Evolutionary conservation across 2,797 vertebrate genomes (phyloP).

Genomic region (Coendou prehensilis): DNA sequence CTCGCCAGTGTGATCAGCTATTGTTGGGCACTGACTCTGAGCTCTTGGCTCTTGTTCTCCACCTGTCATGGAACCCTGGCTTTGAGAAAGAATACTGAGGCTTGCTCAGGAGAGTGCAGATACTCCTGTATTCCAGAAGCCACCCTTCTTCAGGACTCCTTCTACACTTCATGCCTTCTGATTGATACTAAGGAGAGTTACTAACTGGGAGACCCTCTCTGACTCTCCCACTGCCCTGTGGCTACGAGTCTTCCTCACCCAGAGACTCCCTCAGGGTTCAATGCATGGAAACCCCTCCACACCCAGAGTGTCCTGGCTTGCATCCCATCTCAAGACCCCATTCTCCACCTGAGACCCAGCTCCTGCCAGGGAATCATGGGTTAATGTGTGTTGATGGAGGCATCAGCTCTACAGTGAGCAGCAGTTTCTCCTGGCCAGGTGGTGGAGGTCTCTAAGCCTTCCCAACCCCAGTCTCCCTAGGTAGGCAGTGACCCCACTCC

Average conservation of each 20-base stretch:
- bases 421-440: not conserved
- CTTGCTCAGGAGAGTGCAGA: not conserved
- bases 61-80: not conserved
- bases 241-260: not conserved
- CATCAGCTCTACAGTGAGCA: not conserved
- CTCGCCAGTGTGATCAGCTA: rapidly evolving
- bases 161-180: not conserved
- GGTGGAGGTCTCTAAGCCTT: too few species aligned
- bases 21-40: not conserved
- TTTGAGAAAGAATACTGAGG: not conserved
- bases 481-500: not conserved
- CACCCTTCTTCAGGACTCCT: not conserved
- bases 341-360: not conserved
- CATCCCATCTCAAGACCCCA: not conserved
- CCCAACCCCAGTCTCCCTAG: not conserved
- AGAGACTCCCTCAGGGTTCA: not conserved
- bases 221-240: not conserved
- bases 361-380: not conserved
- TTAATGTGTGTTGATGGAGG: not conserved
- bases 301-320: too few species aligned
- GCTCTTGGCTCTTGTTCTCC: not conserved
- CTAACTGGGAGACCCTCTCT: not conserved
- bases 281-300: not conserved
- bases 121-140: not conserved
- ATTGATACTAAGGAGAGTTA: not conserved